Evolutionary conservation across 2,888 invertebrate species (phyloP), one percentile per base, ranked within the genome.

Genomic region (Drosophila mercatorum): DNA sequence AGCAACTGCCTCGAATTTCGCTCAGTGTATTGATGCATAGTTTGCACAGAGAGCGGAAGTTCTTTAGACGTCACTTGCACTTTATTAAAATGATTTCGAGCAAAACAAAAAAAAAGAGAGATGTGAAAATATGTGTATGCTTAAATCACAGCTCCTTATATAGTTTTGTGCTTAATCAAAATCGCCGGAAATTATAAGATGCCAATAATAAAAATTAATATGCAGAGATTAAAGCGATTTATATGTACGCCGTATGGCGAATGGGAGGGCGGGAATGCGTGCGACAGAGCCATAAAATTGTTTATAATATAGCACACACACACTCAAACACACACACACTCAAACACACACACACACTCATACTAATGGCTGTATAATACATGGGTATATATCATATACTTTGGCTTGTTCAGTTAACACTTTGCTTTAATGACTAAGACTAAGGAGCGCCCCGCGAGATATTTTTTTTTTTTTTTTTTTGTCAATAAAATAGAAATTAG

Each of bases 401-500:
- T 64, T 64, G 56, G 79, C 65, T 79, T 79, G 77, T 80, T 80
- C 76, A 77, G 76, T 78, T 78, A 78, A 78, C 78, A 78, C 80
- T 78, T 78, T 77, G 72, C 47, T 72, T 74, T 88, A 86, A 88
- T 86, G 90, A 86, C 90, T 86, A 89, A 86, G 90, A 88, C 90
- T 86, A 89, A 89, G 86, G 86, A 86, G 88, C 88, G 89, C 78
- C 88, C 78, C 47, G 26, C 46, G 57, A 63, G 12, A 41, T 40
- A 36, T 36, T n/a, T n/a, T n/a, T n/a, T n/a, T n/a, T 17, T 41
- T 57, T 58, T 38, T 52, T 51, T 28, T 77, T 87, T 77, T 75
- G 88, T 81, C 72, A 89, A 86, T 86, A 88, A 86, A 89, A 85
- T 82, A 76, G 78, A 89, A 88, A 89, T 89, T 88, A 83, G 81